Evolutionary conservation across 2,888 invertebrate species (phyloP).

Genomic region (Homarus gammarus): DNA sequence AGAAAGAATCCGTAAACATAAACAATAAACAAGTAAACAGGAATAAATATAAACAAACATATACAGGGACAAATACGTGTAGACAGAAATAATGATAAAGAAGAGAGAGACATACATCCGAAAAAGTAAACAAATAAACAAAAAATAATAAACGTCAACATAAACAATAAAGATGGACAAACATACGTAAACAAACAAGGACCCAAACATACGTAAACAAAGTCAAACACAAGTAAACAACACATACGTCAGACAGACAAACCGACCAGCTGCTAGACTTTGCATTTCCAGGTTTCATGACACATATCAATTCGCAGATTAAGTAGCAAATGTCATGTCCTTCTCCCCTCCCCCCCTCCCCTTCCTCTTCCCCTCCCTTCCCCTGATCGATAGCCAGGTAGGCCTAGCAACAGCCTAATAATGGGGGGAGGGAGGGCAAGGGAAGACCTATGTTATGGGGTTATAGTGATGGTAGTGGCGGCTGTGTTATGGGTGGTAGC

Average conservation of each 20-base stretch:
- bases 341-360: no score
- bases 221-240: neutral
- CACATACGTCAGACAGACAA: no score
- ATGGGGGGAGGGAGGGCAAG: neutral
- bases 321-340: neutral
- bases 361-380: neutral
- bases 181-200: neutral
- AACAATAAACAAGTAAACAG: no score
- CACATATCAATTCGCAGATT: slow-evolving; percentile 10
- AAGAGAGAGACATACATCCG: neutral
- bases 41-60: neutral
- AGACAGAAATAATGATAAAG: neutral
- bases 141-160: no score
- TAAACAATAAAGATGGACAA: neutral
- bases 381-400: neutral
- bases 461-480: neutral
- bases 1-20: no score
- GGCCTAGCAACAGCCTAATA: neutral
- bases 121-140: no score
- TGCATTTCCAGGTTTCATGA: slow-evolving; percentile 15
- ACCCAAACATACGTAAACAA: neutral
- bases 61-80: neutral
- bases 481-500: no score
- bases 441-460: no score
- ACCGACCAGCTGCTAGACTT: no score